A percentile compares a stretch with the other conserved stretches of the same genome.
These are phyloP conservation scores for Strix aluco DNA, from an alignment of 2,113 vertebrate species.

Conservation along the genomic window DNA sequence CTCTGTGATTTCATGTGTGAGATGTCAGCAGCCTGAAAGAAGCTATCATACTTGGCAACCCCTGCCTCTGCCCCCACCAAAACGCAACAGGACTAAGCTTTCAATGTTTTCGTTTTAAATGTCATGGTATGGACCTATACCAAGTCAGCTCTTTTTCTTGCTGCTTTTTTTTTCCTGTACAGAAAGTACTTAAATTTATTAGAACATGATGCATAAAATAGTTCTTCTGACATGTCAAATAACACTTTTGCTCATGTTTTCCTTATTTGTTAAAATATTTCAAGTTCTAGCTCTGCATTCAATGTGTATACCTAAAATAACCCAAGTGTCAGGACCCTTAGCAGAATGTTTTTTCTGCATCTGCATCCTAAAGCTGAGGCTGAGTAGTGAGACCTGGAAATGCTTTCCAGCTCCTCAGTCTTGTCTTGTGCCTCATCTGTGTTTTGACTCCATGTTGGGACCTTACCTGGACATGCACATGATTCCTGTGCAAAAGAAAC, in stretches of 20 bases:
- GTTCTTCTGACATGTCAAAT: not conserved
- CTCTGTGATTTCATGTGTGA: not conserved
- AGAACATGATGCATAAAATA: not conserved
- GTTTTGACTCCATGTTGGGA: not conserved
- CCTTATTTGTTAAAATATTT: not conserved
- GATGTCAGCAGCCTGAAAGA: not conserved
- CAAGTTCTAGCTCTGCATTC: not conserved
- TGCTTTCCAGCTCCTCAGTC: not conserved
- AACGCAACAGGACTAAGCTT: not conserved
- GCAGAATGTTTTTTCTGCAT: not conserved
- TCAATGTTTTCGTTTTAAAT: not conserved
- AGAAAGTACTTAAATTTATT: slow-evolving; percentile 1
- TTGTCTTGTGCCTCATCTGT: not conserved
- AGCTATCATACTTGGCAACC: not conserved
- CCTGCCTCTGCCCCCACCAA: not conserved
- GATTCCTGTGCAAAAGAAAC: not conserved
- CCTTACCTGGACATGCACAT: not conserved
- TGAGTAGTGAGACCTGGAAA: not conserved
- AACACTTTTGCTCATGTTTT: not conserved
- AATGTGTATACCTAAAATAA: not conserved
- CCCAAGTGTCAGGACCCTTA: not conserved
- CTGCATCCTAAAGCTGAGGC: not conserved
- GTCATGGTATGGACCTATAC: not conserved
- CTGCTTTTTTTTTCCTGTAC: not conserved
- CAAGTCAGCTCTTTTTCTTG: not conserved